Evolutionary conservation across 2,797 vertebrate species (phyloP), one percentile per base, ranked within the genome.

Genomic region (Periophthalmus magnuspinnatus): DNA sequence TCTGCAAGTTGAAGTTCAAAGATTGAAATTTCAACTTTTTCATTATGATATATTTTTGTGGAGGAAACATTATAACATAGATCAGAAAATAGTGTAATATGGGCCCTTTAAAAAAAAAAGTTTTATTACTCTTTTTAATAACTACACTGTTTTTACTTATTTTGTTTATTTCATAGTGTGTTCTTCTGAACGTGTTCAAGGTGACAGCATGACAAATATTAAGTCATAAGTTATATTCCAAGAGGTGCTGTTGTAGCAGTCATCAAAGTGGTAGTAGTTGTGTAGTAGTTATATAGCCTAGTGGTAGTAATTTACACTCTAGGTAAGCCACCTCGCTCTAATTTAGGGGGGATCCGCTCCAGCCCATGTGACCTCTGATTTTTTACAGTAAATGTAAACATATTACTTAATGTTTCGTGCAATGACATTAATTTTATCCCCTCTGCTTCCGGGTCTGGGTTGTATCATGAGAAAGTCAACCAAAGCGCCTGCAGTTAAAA

Each of bases 381-480:
- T 57, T 32, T 57, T 16, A 57, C 13, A 57, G 55, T 8, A 57
- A 59, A 59, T 33, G 32, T 33, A 19, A 34, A 33, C 57, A n/a
- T n/a, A 60, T 60, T 34, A 60, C 58, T 28, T 58, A 32, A 58
- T 34, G 58, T n/a, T 60, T 34, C 11, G n/a, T 67, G n/a, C n/a
- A 61, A 38, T 69, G 60, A 73, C 72, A 71, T 41, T 67, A 50
- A 36, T 62, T 34, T 68, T 76, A 72, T 80, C 60, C 67, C 73
- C 77, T 70, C 70, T 69, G 67, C 45, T 47, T 76, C 65, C 79
- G 80, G 73, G 17, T 67, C 50, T 33, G 68, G 19, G 3, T 76
- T 71, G 72, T 81, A 79, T 85, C 84, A 86, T 87, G 79, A 86
- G 86, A 89, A 88, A 83, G 73, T 84, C 1, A 48, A 82, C 72